phyloP scores from a whole-genome alignment of 2,888 invertebrate species.

The Aleiodes alternator region DNA sequence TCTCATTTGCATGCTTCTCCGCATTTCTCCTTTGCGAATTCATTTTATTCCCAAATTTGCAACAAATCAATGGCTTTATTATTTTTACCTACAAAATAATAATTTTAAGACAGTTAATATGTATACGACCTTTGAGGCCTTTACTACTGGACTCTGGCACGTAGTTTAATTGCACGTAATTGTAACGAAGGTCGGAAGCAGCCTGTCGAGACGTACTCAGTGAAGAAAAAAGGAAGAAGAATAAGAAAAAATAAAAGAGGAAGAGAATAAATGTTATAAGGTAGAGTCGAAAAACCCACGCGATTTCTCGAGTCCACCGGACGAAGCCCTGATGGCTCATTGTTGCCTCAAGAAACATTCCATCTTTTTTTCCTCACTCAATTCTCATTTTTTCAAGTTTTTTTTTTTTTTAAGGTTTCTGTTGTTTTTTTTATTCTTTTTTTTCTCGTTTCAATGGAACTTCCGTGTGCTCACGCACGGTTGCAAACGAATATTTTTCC shows the following conservation, averaged over 20 bases:
- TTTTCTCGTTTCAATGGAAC: constrained; percentile 32
- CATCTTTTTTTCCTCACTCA: constrained; percentile 36
- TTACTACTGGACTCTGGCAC: constrained; percentile 51
- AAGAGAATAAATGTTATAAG: constrained; percentile 39
- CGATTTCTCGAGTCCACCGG: constrained; percentile 31
- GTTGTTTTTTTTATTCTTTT: constrained; percentile 30
- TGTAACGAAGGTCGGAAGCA: constrained; percentile 73
- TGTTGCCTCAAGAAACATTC: constrained; percentile 41
- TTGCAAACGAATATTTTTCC: constrained; percentile 32
- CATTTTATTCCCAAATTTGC: no score
- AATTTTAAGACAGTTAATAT: constrained; percentile 13
- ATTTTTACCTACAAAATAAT: not conserved
- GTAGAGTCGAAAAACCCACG: constrained; percentile 38
- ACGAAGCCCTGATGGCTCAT: constrained; percentile 40
- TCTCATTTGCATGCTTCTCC: no score
- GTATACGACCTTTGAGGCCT: constrained; percentile 64
- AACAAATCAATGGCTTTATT: not conserved
- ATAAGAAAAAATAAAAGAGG: constrained; percentile 32
- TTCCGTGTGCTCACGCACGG: constrained; percentile 47
- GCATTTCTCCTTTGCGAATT: no score
- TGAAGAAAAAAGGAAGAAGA: constrained; percentile 35
- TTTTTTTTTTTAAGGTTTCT: constrained; percentile 26
- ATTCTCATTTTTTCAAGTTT: constrained; percentile 5
- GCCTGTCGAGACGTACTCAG: constrained; percentile 45
- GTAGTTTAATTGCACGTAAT: constrained; percentile 72